Conservation (phyloP, 2,113 vertebrate species). For the Aix galericulata region DNA sequence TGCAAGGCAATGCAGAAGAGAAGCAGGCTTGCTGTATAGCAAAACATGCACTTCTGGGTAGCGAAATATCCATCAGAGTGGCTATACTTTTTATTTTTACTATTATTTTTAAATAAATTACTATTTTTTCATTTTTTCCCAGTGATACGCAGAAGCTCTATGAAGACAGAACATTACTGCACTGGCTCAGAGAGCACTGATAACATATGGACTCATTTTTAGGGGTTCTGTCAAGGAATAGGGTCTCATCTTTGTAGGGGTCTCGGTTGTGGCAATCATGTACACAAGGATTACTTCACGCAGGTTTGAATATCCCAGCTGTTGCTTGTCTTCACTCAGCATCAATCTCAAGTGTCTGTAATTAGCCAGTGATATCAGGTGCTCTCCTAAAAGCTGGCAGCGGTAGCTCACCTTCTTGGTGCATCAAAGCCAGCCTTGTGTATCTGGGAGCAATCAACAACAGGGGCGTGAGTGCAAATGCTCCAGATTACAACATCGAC, state of each 20-base stretch:
- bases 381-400: neutral
- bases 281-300: neutral
- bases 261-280: neutral
- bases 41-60: neutral
- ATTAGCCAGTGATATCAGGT: constrained; percentile 31
- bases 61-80: neutral
- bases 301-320: neutral
- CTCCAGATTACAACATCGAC: neutral
- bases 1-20: neutral
- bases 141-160: neutral
- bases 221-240: neutral
- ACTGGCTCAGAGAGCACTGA: neutral
- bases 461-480: neutral
- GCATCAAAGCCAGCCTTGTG: neutral
- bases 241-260: neutral
- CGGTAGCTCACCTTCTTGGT: neutral
- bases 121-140: neutral
- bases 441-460: neutral
- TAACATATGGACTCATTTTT: neutral
- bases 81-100: neutral
- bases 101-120: neutral
- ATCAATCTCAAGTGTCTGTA: constrained; percentile 1
- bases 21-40: neutral
- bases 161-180: neutral
- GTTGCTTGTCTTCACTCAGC: neutral